Percentiles rank a stretch among this genome's conserved stretches.
Conservation (phyloP, 1,140 invertebrate species). For the Goniozus legneri region DNA sequence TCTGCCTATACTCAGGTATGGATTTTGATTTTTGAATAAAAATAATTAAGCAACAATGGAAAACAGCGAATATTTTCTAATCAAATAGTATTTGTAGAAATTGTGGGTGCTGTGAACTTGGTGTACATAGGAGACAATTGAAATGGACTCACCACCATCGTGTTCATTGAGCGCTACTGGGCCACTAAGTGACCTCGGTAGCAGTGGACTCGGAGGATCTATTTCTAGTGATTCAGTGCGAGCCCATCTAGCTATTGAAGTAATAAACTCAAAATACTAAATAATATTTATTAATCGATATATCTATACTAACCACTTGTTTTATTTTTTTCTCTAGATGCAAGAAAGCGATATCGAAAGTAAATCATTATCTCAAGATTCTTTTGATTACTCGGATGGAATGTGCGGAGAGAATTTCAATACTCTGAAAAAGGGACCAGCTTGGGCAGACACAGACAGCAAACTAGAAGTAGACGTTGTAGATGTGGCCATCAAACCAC, state of each 20-base stretch:
- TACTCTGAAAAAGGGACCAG: slow-evolving; percentile 74
- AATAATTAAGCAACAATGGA: background rate
- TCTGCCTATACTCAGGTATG: slow-evolving; percentile 30
- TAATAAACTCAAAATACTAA: slow-evolving; percentile 13
- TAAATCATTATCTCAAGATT: slow-evolving; percentile 63
- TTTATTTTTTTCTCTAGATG: slow-evolving; percentile 52
- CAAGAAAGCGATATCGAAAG: slow-evolving; percentile 67
- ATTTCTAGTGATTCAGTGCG: slow-evolving; percentile 53
- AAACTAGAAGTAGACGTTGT: slow-evolving; percentile 47
- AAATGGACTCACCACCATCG: slow-evolving; percentile 57
- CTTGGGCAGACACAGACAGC: slow-evolving; percentile 53
- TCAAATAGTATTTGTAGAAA: slow-evolving; percentile 28
- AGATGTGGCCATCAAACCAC: slow-evolving; percentile 68
- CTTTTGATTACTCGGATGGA: slow-evolving; percentile 64
- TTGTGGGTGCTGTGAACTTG: slow-evolving; percentile 20
- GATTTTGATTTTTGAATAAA: slow-evolving; percentile 1
- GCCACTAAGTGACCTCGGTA: slow-evolving; percentile 52
- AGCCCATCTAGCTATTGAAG: slow-evolving; percentile 51
- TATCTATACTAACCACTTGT: no score
- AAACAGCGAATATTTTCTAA: background rate
- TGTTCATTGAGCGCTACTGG: slow-evolving; percentile 54
- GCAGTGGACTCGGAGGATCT: slow-evolving; percentile 52
- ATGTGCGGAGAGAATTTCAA: slow-evolving; percentile 78
- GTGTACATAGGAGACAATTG: slow-evolving; percentile 13
- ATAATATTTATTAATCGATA: background rate